Conservation (phyloP, 1,140 invertebrate species). For the Manduca sexta region DNA sequence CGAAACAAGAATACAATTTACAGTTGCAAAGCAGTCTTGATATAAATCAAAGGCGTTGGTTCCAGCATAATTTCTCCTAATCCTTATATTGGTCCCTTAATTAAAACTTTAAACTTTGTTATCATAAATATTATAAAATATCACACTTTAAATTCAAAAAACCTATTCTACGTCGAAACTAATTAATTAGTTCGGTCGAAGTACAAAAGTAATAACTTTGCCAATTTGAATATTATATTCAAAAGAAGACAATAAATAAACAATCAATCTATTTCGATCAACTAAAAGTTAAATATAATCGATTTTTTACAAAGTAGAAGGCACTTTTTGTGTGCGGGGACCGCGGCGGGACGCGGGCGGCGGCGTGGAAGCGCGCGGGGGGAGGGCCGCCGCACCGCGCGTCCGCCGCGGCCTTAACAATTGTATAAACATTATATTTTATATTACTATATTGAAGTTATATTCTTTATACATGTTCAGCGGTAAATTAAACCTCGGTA, state of each 20-base stretch:
- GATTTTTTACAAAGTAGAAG: slow-evolving; percentile 65
- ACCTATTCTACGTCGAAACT: slow-evolving; percentile 65
- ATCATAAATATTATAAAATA: slow-evolving; percentile 72
- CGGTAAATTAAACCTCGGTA: slow-evolving; percentile 42
- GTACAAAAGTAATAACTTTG: slow-evolving; percentile 69
- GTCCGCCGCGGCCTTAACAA: slow-evolving; percentile 16
- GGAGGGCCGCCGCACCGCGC: slow-evolving; percentile 27
- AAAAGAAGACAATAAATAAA: slow-evolving; percentile 71
- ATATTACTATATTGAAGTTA: slow-evolving; percentile 37
- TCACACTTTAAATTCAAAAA: slow-evolving; percentile 72
- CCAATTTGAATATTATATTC: slow-evolving; percentile 68
- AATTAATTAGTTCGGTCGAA: slow-evolving; percentile 64
- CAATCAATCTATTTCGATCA: slow-evolving; percentile 66
- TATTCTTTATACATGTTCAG: slow-evolving; percentile 46
- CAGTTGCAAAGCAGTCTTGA: slow-evolving; percentile 24
- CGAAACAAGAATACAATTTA: slow-evolving; percentile 49
- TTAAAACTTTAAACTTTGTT: slow-evolving; percentile 71
- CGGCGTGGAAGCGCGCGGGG: slow-evolving; percentile 50
- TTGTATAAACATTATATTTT: slow-evolving; percentile 30
- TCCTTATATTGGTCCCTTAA: slow-evolving; percentile 71
- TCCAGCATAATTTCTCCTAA: slow-evolving; percentile 69
- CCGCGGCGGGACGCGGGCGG: slow-evolving; percentile 19
- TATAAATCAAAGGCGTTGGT: slow-evolving; percentile 35
- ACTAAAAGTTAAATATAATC: slow-evolving; percentile 72
- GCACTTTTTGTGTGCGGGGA: slow-evolving; percentile 47